A percentile compares a stretch with the other conserved stretches of the same genome.
Conservation (phyloP, 2,888 invertebrate genomes). For the Drosophila tripunctata region DNA sequence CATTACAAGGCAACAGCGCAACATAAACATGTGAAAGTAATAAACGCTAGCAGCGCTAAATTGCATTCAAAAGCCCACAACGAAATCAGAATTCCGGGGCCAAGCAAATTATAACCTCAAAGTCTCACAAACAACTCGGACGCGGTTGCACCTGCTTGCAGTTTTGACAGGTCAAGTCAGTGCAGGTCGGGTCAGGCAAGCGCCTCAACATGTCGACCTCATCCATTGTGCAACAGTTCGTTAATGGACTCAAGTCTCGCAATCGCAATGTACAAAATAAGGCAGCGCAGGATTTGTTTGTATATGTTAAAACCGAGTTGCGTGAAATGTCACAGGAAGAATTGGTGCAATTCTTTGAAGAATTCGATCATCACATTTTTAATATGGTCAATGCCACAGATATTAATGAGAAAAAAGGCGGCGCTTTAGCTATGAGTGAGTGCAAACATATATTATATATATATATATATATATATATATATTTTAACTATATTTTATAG, state of each 20-base stretch:
- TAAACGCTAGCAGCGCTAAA: slow-evolving; percentile 26
- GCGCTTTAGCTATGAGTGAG: slow-evolving; percentile 95
- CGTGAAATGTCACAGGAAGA: slow-evolving; percentile 96
- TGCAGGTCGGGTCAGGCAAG: slow-evolving; percentile 16
- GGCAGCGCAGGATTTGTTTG: slow-evolving; percentile 94
- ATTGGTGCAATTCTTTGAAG: slow-evolving; percentile 95
- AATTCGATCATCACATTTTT: slow-evolving; percentile 97
- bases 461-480: neutral
- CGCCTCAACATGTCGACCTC: slow-evolving; percentile 83
- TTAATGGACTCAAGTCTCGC: slow-evolving; percentile 94
- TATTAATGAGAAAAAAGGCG: slow-evolving; percentile 97
- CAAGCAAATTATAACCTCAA: slow-evolving; percentile 71
- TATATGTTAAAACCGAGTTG: slow-evolving; percentile 95
- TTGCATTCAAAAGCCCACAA: slow-evolving; percentile 41
- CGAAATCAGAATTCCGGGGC: slow-evolving; percentile 40
- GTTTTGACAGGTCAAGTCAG: too few species aligned
- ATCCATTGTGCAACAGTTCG: slow-evolving; percentile 90
- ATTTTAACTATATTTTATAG: too few species aligned
- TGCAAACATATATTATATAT: too few species aligned
- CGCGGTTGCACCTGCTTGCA: slow-evolving; percentile 69
- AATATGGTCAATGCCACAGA: slow-evolving; percentile 98
- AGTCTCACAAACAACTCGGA: slow-evolving; percentile 34
- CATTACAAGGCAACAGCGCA: slow-evolving; percentile 14
- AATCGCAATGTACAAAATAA: slow-evolving; percentile 93
- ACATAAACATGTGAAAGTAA: slow-evolving; percentile 52